Conservation (phyloP, 2,113 vertebrate genomes). For the Rhizomys pruinosus region DNA sequence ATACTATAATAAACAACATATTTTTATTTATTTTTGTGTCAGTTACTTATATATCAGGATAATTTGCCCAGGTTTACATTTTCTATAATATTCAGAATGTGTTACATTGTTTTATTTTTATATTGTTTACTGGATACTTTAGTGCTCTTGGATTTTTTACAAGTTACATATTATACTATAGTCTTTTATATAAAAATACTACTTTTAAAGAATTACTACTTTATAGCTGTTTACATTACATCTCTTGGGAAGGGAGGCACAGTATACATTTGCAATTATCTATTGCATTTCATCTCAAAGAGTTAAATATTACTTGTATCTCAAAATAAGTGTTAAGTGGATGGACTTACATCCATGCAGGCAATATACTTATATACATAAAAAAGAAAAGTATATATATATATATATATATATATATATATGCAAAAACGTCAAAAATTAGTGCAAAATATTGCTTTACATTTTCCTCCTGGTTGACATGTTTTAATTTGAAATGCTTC, state of each 20-base stretch:
- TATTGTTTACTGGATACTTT: not conserved
- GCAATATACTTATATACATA: no score
- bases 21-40: not conserved
- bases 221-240: not conserved
- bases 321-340: conserved; percentile 1
- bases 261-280: not conserved
- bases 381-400: no score
- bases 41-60: not conserved
- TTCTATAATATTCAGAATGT: not conserved
- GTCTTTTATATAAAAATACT: not conserved
- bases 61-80: not conserved
- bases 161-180: not conserved
- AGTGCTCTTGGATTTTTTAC: not conserved
- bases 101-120: not conserved
- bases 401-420: no score
- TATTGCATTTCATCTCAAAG: not conserved
- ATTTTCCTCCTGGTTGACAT: conserved; percentile 17
- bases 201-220: not conserved
- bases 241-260: accelerated
- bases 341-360: no score
- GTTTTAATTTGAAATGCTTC: conserved; percentile 68
- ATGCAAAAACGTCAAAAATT: conserved; percentile 5
- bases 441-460: conserved; percentile 14
- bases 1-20: not conserved
- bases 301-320: not conserved